phyloP scores from a whole-genome alignment of 1,140 invertebrate species.

The Heliconius hewitsoni region DNA sequence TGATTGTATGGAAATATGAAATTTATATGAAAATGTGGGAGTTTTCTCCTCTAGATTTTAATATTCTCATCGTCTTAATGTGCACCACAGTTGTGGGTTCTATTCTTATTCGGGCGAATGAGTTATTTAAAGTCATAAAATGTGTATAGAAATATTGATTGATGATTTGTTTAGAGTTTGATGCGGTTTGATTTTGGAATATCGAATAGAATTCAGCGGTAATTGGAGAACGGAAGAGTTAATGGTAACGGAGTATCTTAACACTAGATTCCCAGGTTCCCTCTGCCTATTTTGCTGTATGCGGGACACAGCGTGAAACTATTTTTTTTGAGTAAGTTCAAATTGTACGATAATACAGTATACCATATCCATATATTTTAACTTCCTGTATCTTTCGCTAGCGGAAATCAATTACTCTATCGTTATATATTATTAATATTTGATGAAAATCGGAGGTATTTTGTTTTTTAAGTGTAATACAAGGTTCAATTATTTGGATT shows the following conservation, averaged over 20 bases:
- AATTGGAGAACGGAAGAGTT: no score
- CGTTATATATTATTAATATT: conserved; percentile 7
- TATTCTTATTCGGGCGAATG: no score
- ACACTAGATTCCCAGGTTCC: background rate
- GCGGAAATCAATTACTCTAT: conserved; percentile 5
- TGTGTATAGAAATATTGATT: no score
- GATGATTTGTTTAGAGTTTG: no score
- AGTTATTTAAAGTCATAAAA: no score
- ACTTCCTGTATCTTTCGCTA: background rate
- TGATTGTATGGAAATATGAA: background rate
- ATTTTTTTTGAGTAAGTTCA: no score
- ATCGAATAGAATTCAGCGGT: no score
- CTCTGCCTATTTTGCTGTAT: background rate
- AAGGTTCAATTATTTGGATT: background rate
- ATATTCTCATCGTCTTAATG: background rate
- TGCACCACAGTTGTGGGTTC: no score
- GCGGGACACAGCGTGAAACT: background rate
- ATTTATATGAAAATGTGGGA: background rate
- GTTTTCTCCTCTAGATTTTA: background rate
- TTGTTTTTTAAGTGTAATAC: conserved; percentile 1
- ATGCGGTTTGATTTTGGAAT: no score
- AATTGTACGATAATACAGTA: background rate
- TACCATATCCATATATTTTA: background rate
- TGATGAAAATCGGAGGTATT: background rate
- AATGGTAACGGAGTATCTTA: background rate